Evolutionary conservation across 1,140 invertebrate species (phyloP), one percentile per base, ranked within the genome.

Genomic region (Oreohelix idahoensis): DNA sequence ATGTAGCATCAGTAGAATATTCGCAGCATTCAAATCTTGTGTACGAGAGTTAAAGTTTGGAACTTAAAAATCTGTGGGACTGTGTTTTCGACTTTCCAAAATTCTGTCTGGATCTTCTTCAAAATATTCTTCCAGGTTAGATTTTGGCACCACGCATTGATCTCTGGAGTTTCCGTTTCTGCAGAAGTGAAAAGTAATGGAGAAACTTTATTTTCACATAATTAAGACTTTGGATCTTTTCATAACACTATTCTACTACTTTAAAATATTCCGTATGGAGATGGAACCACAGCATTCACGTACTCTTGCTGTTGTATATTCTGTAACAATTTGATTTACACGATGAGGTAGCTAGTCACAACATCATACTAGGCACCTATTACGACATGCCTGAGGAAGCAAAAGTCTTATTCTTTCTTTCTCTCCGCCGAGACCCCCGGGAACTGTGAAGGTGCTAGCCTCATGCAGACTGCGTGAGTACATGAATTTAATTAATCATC

Each of bases 161-260:
- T 58, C 69, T 26, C 69, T 71, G 23, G 32, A 39, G 38, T 71
- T 71, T 15, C 69, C 69, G 38, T 71, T 71, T 35, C 69, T 71
- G 38, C 20, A 23, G 20, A 26, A 66, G 26, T 66, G 4, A 5
- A 8, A 66, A n/a, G 23, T 66, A 32, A 10, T 32, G 32, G 4
- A 66, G 20, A 15, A 53, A 53, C 51, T 26, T 26, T 26, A 53
- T 26, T 15, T 53, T 53, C 26, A 26, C 51, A 15, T 15, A 26
- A 53, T 26, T 53, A 53, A 53, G 51, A 53, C 13, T 15, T 53
- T 53, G 51, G 26, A 15, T 53, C 13, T 53, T 53, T 53, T 26
- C 13, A 15, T 53, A 53, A 53, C 13, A 15, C 26, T 53, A 53
- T 26, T 53, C 51, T 53, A 53, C 51, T 13, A 53, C 51, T 53